Conservation (phyloP, 2,888 invertebrate genomes). For the Clitarchus hookeri region DNA sequence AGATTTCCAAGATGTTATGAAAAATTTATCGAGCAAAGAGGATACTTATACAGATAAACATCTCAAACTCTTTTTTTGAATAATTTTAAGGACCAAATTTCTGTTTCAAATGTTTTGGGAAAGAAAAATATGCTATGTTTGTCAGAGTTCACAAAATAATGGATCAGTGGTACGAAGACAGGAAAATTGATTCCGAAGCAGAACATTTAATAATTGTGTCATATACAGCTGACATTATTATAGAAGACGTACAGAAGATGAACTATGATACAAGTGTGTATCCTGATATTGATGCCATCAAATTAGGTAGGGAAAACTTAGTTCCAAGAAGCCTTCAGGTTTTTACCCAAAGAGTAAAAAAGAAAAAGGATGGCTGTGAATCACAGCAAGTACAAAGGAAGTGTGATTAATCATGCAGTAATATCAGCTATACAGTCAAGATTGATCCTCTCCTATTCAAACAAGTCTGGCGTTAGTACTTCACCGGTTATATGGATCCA, state of each 20-base stretch:
- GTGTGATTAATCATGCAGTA: no score
- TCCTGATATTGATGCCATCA: background rate
- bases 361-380: no score
- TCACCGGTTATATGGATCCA: no score
- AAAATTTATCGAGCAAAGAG: background rate
- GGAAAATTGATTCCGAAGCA: background rate
- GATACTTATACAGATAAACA: slow-evolving; percentile 11
- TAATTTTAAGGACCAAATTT: background rate
- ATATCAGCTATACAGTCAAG: background rate
- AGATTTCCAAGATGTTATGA: slow-evolving; percentile 4
- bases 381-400: no score
- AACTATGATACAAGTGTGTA: background rate
- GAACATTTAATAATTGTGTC: background rate
- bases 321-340: background rate
- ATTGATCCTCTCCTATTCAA: background rate
- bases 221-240: background rate
- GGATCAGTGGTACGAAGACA: background rate
- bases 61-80: background rate
- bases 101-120: background rate
- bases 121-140: background rate
- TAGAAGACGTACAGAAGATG: background rate
- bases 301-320: background rate
- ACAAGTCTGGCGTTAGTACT: no score
- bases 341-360: no score
- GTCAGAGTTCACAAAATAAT: background rate